Conservation (phyloP, 2,797 vertebrate species). For the Nyctibius grandis region DNA sequence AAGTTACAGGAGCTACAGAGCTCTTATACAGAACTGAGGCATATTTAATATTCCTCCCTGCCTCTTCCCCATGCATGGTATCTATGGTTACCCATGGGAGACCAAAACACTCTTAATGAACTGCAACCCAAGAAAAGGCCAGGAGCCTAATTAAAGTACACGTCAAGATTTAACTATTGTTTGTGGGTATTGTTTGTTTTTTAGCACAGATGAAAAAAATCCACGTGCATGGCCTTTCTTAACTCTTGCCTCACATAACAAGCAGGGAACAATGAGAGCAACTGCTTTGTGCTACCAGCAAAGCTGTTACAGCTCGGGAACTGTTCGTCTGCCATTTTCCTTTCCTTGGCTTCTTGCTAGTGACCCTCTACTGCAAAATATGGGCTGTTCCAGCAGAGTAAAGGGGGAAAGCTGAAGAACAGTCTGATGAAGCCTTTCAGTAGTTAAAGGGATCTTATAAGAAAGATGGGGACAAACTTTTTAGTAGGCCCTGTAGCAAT, state of each 20-base stretch:
- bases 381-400: not conserved
- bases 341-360: not conserved
- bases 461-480: not conserved
- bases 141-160: not conserved
- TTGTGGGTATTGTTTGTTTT: too few relatives aligned
- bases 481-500: rapidly evolving
- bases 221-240: not conserved
- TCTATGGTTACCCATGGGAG: not conserved
- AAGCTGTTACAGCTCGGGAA: not conserved
- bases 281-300: not conserved
- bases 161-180: not conserved
- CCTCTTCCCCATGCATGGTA: not conserved
- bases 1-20: not conserved
- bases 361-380: not conserved
- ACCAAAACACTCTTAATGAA: not conserved
- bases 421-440: not conserved
- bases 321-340: not conserved
- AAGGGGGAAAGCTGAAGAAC: not conserved
- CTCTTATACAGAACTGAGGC: not conserved
- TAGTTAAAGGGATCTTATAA: not conserved
- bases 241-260: rapidly evolving
- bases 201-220: not conserved
- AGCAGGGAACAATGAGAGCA: not conserved
- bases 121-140: not conserved
- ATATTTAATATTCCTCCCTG: not conserved